Base-by-base conservation (phyloP, 2,888 invertebrate genomes). In the Dorcus hopei region DNA sequence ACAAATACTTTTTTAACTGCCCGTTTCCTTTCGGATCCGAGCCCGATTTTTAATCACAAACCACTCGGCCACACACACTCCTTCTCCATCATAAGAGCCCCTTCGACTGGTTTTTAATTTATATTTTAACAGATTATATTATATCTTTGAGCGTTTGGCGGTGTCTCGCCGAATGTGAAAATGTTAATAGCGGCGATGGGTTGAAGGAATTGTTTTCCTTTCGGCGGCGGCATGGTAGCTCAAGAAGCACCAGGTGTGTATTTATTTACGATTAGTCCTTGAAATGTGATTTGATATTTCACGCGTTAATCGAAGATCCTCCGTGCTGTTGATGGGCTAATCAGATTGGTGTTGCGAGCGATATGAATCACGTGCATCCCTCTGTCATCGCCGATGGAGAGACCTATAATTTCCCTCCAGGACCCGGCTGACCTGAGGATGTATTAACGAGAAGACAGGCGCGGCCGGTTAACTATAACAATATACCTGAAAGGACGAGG, bases 301-400 rank as follows among this genome's bases (percentile, higher is more conserved):
- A 45, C 45, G 45, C 45, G 23, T 45, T 45, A 45, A 19, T 45
- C 23, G 14, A 23, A 19, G 14, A 9, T 9, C 23, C 19, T 19
- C 14, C 9, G 45, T 45, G 45, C 14, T 53, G 54, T 54, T 59
- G 59, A 59, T 59, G 59, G 52, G 40, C 59, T 59, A 59, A 59
- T 60, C 60, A 57, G 54, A 51, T 57, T 49, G 57, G 57, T 51
- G 49, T 57, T 62, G 63, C 59, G 63, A 62, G 58, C 59, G 68
- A 70, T 69, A 71, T 73, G 72, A 72, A 72, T 72, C 73, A 72
- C 68, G 67, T 67, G 67, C 68, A 67, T 62, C 69, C 67, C 66
- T 70, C 71, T 74, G 73, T 73, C 73, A 73, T 71, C 73, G 69
- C 68, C 67, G 70, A 68, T 70, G 66, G 70, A 65, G 65, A 61